Conservation (phyloP, 2,113 vertebrate species). For the Sminthopsis crassicaudata region DNA sequence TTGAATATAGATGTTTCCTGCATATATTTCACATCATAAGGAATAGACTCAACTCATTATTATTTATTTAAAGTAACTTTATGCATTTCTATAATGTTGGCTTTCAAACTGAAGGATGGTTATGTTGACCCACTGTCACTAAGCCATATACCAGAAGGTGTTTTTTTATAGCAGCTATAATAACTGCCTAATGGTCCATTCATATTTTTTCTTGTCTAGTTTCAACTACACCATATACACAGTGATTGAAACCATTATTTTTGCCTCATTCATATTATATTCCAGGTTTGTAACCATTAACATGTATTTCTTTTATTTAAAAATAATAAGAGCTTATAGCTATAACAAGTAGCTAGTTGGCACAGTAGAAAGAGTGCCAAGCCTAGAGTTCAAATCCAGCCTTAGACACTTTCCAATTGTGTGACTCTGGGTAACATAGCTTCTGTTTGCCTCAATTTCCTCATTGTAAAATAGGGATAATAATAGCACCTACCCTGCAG, state of each 20-base stretch:
- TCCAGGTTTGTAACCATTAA: not conserved
- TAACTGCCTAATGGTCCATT: not conserved
- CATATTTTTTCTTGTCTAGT: not conserved
- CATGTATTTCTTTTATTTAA: not conserved
- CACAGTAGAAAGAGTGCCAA: not conserved
- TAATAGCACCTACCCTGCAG: not conserved
- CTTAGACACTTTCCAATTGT: not conserved
- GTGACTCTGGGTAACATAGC: not conserved
- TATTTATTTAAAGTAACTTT: not conserved
- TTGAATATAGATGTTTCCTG: not conserved
- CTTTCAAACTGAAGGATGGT: constrained; percentile 28
- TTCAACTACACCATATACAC: not conserved
- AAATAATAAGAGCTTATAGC: not conserved
- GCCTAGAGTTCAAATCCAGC: not conserved
- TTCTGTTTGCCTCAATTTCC: not conserved
- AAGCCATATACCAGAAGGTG: not conserved
- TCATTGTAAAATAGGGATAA: not conserved
- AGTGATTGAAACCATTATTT: not conserved
- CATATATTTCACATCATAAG: not conserved
- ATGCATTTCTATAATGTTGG: constrained; percentile 25
- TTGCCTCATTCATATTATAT: not conserved
- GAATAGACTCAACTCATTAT: not conserved
- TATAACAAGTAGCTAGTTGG: not conserved
- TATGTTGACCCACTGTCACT: not conserved
- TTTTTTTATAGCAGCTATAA: not conserved